Conservation (phyloP, 2,797 vertebrate species). For the Astyanax mexicanus region DNA sequence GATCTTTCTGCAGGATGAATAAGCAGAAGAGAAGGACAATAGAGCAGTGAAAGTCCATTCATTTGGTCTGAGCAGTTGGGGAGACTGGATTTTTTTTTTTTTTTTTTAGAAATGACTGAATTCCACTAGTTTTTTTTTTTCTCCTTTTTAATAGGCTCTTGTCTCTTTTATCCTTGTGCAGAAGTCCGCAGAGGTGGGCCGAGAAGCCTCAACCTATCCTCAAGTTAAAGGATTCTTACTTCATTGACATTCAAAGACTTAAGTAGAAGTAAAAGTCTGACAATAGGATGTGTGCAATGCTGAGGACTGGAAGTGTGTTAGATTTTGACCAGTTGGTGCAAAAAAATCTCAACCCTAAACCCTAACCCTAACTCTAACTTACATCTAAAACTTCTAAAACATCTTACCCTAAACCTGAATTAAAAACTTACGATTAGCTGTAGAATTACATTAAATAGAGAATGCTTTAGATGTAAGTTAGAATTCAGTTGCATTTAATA, state of each 20-base stretch:
- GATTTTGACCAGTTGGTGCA: neutral
- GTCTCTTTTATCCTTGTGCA: neutral
- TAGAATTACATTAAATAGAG: too few relatives aligned
- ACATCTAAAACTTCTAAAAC: too few relatives aligned
- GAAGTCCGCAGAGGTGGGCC: neutral
- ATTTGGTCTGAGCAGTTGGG: neutral
- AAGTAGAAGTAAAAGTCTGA: neutral
- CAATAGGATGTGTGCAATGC: too few relatives aligned
- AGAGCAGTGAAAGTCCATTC: neutral
- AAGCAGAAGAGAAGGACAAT: neutral
- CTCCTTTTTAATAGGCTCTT: neutral
- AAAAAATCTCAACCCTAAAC: too few relatives aligned
- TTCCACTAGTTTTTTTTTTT: neutral
- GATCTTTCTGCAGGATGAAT: constrained; percentile 12
- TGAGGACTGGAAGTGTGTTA: neutral
- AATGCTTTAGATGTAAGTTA: too few relatives aligned
- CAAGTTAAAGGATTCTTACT: neutral
- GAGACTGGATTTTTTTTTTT: neutral
- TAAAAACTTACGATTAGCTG: too few relatives aligned
- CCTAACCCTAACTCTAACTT: too few relatives aligned
- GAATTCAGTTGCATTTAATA: too few relatives aligned
- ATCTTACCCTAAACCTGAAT: too few relatives aligned
- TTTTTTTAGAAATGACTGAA: too few relatives aligned
- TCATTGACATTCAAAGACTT: neutral
- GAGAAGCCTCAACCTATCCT: neutral